Percentiles rank a stretch among this genome's conserved stretches.
phyloP scores from a whole-genome alignment of 2,888 invertebrate genomes.

The Andrena hattorfiana region DNA sequence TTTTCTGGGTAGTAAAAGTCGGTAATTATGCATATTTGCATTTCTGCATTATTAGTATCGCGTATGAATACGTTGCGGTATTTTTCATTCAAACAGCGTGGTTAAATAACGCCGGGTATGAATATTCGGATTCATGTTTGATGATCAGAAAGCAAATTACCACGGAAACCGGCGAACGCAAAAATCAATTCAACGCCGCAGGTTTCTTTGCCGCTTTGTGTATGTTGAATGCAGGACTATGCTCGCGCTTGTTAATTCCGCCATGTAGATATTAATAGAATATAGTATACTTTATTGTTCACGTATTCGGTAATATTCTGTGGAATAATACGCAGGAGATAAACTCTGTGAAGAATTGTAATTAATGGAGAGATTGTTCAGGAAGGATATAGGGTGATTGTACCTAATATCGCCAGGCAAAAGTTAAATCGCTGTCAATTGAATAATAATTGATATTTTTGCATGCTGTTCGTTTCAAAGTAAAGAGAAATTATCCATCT shows the following conservation, averaged over 20 bases:
- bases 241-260: not conserved
- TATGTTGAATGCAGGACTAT: not conserved
- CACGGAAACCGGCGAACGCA: not conserved
- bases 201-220: conserved; percentile 27
- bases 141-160: conserved; percentile 24
- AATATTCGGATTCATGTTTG: conserved; percentile 1
- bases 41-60: too few species aligned
- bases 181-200: conserved; percentile 13
- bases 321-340: conserved; percentile 17
- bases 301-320: not conserved
- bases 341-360: not conserved
- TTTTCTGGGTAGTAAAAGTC: too few species aligned
- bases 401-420: too few species aligned
- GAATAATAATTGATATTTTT: too few species aligned
- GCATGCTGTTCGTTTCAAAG: too few species aligned
- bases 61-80: not conserved
- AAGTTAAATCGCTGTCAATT: too few species aligned
- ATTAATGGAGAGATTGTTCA: too few species aligned
- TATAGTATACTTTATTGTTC: conserved; percentile 34
- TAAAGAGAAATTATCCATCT: too few species aligned
- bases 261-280: conserved; percentile 30
- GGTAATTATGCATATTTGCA: too few species aligned
- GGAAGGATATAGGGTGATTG: too few species aligned
- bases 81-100: not conserved
- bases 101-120: not conserved